These are phyloP conservation scores for Argopecten irradians DNA, from an alignment of 1,140 invertebrate species.

Conservation along the genomic window DNA sequence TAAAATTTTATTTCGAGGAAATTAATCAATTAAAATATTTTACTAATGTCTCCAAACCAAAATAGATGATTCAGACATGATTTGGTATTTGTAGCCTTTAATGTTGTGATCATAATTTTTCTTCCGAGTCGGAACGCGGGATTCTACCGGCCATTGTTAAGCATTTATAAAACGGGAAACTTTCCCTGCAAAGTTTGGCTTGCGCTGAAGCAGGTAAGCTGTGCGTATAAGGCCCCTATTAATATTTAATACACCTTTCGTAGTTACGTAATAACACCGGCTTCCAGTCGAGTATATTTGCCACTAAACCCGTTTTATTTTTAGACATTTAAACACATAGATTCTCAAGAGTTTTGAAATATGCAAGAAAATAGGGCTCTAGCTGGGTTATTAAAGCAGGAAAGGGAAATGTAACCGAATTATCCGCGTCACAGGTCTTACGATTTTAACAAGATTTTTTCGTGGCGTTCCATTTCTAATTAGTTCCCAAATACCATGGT, in stretches of 20 bases:
- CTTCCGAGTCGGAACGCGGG: too few species aligned
- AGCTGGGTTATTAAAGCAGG: background rate
- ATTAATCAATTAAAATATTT: too few species aligned
- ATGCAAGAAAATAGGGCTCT: background rate
- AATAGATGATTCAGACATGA: too few species aligned
- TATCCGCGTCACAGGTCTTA: background rate
- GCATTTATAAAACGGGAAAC: background rate
- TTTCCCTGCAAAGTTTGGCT: background rate
- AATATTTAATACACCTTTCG: background rate
- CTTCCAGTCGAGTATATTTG: conserved; percentile 1
- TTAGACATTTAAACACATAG: conserved; percentile 18
- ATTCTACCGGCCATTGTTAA: too few species aligned
- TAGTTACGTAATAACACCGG: background rate
- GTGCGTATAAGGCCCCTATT: background rate
- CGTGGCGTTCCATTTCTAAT: background rate
- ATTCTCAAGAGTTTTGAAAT: background rate
- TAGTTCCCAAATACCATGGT: background rate
- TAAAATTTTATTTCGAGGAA: too few species aligned
- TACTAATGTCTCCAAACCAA: too few species aligned
- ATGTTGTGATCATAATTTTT: too few species aligned
- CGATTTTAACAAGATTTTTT: background rate
- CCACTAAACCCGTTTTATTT: background rate
- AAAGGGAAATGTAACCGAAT: background rate
- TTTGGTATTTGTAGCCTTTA: too few species aligned
- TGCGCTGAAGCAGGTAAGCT: background rate